These are phyloP conservation scores for Hypena proboscidalis DNA, from an alignment of 2,888 invertebrate genomes.

Conservation along the genomic window DNA sequence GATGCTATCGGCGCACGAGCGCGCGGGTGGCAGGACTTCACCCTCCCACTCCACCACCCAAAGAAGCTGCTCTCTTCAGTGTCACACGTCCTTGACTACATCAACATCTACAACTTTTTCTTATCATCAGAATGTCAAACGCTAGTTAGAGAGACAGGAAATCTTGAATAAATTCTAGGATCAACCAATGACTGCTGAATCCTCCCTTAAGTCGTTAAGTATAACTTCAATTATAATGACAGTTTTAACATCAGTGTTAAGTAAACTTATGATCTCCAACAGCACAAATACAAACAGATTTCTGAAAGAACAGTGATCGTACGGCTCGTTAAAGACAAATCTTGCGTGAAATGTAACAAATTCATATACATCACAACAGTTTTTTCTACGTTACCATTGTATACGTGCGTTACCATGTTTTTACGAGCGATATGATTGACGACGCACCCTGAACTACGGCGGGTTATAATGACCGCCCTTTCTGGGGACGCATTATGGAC, in stretches of 20 bases:
- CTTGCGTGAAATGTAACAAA: slow-evolving; percentile 72
- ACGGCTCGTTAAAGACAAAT: slow-evolving; percentile 52
- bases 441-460: slow-evolving; percentile 57
- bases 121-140: no score
- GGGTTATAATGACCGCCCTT: slow-evolving; percentile 52
- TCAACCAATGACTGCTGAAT: no score
- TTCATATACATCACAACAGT: slow-evolving; percentile 51
- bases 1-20: slow-evolving; percentile 73
- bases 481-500: slow-evolving; percentile 60
- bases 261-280: no score
- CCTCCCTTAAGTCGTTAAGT: no score
- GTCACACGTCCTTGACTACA: slow-evolving; percentile 30
- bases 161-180: no score
- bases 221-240: no score
- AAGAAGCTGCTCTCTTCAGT: slow-evolving; percentile 18
- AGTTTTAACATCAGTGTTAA: no score
- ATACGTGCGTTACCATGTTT: slow-evolving; percentile 59
- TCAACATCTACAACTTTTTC: no score
- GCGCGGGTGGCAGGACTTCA: slow-evolving; percentile 46
- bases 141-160: background rate
- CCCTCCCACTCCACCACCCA: slow-evolving; percentile 21
- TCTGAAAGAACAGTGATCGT: slow-evolving; percentile 24
- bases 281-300: no score
- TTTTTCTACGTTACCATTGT: slow-evolving; percentile 46
- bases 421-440: slow-evolving; percentile 70